Evolutionary conservation across 1,140 invertebrate species (phyloP).

Genomic region (Ephestia elutella): DNA sequence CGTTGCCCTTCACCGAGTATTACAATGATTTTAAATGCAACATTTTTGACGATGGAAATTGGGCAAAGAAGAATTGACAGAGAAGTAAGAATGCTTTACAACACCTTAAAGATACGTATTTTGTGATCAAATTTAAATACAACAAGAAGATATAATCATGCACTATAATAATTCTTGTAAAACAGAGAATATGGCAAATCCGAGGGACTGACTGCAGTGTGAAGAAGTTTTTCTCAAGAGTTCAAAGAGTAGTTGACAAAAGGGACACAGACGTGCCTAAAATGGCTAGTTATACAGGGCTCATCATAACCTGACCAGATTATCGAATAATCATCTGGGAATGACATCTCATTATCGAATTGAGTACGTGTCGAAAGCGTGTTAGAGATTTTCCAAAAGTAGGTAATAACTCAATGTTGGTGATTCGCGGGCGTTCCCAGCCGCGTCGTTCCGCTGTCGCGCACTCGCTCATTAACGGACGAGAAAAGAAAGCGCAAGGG

Average conservation of each 20-base stretch:
- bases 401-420: conserved; percentile 26
- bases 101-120: too few species aligned
- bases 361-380: background rate
- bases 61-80: too few species aligned
- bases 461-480: conserved; percentile 40
- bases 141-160: too few species aligned
- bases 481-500: conserved; percentile 43
- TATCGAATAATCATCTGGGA: background rate
- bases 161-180: too few species aligned
- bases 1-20: conserved; percentile 6
- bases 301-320: background rate
- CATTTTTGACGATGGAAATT: background rate
- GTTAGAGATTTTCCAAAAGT: background rate
- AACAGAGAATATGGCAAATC: too few species aligned
- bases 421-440: conserved; percentile 14
- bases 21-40: background rate
- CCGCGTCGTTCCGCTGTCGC: conserved; percentile 41
- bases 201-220: too few species aligned
- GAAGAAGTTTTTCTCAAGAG: too few species aligned
- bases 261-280: background rate
- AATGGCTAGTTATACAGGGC: background rate
- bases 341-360: background rate
- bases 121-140: too few species aligned
- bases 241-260: too few species aligned
- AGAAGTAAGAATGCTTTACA: too few species aligned